Evolutionary conservation across 2,797 vertebrate species (phyloP).

Genomic region (Cynodonichthys magdalenae): DNA sequence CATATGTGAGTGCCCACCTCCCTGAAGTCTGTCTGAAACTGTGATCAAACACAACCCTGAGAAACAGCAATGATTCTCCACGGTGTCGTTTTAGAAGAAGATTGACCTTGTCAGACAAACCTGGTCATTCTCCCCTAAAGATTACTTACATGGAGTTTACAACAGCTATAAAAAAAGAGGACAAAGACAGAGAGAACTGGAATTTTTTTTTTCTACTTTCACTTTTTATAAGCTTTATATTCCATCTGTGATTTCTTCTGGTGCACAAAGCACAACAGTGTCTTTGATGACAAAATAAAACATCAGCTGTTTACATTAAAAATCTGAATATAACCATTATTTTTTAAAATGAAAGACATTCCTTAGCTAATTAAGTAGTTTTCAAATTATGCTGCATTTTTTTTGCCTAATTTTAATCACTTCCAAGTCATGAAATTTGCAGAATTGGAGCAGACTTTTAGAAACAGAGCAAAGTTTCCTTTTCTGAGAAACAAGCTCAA

Average conservation of each 20-base stretch:
- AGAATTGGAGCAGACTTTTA: no score
- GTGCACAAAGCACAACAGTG: constrained; percentile 21
- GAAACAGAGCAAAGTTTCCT: no score
- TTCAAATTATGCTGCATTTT: no score
- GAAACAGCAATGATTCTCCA: constrained; percentile 47
- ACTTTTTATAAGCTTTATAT: constrained; percentile 24
- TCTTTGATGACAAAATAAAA: no score
- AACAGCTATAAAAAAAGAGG: constrained; percentile 9
- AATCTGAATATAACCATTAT: no score
- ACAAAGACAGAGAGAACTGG: constrained; percentile 30
- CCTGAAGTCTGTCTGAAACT: background rate
- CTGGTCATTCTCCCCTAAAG: constrained; percentile 42
- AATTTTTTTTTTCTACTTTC: constrained; percentile 23
- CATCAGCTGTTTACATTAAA: constrained; percentile 36
- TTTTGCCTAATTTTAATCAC: no score
- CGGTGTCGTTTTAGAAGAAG: constrained; percentile 50
- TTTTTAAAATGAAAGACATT: no score
- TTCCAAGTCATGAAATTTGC: no score
- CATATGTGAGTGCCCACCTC: no score
- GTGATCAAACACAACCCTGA: constrained; percentile 40
- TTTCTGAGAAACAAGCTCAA: no score
- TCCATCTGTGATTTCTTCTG: constrained; percentile 46
- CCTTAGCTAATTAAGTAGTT: no score
- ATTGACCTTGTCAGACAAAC: constrained; percentile 64
- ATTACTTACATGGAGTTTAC: constrained; percentile 40